Evolutionary conservation across 2,797 vertebrate genomes (phyloP).

Genomic region (Microhierax caerulescens): DNA sequence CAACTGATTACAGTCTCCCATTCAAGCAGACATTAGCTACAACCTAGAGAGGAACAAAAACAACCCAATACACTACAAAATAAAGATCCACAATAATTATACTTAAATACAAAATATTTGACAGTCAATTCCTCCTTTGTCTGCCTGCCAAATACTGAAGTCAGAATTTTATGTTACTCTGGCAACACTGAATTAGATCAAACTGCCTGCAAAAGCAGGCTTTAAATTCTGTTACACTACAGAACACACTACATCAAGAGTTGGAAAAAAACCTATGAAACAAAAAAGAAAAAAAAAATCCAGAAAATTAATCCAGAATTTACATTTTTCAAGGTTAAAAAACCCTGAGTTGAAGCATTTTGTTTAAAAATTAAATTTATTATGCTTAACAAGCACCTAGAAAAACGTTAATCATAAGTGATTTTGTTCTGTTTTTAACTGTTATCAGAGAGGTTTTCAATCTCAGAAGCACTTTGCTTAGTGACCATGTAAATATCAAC

Average conservation of each 20-base stretch:
- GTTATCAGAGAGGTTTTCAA: background rate
- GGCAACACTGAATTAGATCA: background rate
- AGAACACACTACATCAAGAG: background rate
- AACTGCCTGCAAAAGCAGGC: background rate
- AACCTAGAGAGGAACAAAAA: background rate
- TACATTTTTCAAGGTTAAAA: background rate
- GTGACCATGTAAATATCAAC: background rate
- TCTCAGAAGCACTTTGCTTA: background rate
- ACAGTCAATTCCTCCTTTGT: background rate
- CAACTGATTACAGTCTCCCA: background rate
- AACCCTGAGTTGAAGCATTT: background rate
- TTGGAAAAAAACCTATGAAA: background rate
- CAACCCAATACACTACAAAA: background rate
- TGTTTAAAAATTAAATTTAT: background rate
- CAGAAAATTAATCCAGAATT: background rate
- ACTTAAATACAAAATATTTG: background rate
- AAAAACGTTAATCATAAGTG: background rate
- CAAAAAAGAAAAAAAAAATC: fast-evolving
- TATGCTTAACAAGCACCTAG: background rate
- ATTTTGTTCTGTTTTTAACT: background rate
- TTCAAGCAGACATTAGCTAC: background rate
- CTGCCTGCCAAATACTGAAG: background rate
- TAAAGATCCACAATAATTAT: background rate
- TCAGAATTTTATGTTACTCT: background rate
- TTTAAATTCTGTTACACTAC: background rate